A percentile compares a stretch with the other conserved stretches of the same genome.
phyloP scores from a whole-genome alignment of 2,888 invertebrate genomes.

The Dicycla oo region DNA sequence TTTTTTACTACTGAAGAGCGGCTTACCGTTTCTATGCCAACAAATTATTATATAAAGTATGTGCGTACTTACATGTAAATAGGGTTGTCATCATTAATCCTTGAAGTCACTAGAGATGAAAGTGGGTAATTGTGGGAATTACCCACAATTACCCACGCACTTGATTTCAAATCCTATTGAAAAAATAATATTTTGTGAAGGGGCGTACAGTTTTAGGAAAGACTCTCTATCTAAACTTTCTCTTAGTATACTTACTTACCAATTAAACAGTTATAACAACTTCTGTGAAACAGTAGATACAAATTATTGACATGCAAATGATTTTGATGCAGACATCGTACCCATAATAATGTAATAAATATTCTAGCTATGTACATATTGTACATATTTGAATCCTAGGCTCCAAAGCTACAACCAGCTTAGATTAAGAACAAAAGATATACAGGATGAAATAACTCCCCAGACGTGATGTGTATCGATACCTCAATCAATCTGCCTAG shows the following conservation, averaged over 20 bases:
- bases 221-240: too few relatives aligned
- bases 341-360: constrained; percentile 15
- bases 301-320: neutral
- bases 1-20: neutral
- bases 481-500: too few relatives aligned
- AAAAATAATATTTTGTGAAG: neutral
- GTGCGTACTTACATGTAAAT: neutral
- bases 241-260: neutral
- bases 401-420: neutral
- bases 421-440: neutral
- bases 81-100: neutral
- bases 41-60: neutral
- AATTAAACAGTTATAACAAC: neutral
- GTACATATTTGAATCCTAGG: neutral
- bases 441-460: neutral
- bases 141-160: too few relatives aligned
- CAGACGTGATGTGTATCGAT: too few relatives aligned
- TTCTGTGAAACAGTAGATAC: constrained; percentile 5
- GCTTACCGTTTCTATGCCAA: neutral
- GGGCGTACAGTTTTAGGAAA: neutral
- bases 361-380: constrained; percentile 18
- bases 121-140: neutral
- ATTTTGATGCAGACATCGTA: constrained; percentile 32
- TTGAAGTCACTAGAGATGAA: neutral
- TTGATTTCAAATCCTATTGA: neutral